Evolutionary conservation across 2,888 invertebrate species (phyloP).

Genomic region (Aporophyla lueneburgensis): DNA sequence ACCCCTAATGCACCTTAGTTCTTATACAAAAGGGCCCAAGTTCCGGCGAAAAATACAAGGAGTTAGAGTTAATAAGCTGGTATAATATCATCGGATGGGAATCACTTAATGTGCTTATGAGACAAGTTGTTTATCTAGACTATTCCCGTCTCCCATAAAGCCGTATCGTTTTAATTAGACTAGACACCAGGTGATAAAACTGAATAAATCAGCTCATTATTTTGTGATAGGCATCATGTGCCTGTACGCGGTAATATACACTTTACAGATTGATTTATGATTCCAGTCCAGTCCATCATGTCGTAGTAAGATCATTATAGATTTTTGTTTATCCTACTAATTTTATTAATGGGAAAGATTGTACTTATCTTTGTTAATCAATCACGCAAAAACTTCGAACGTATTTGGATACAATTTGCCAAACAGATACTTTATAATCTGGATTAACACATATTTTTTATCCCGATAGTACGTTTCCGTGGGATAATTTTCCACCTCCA

Average conservation of each 20-base stretch:
- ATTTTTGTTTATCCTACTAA: too few species aligned
- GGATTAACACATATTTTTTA: too few species aligned
- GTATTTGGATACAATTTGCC: too few species aligned
- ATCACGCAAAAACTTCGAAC: too few species aligned
- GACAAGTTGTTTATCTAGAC: background rate
- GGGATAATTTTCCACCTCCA: too few species aligned
- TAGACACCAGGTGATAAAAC: background rate
- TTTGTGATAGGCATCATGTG: background rate
- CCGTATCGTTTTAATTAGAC: background rate
- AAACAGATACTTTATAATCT: too few species aligned
- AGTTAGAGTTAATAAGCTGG: background rate
- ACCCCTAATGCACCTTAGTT: too few species aligned
- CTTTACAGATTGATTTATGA: background rate
- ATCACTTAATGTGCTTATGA: background rate
- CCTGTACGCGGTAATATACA: too few species aligned
- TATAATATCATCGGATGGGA: background rate
- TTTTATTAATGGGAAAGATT: too few species aligned
- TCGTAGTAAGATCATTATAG: background rate
- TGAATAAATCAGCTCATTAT: background rate
- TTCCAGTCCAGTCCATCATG: background rate
- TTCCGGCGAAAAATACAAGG: background rate
- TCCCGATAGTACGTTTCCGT: too few species aligned
- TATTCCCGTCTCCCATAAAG: background rate
- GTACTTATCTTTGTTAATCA: too few species aligned
- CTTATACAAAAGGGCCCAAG: background rate